A percentile compares a stretch with the other conserved stretches of the same genome.
Evolutionary conservation across 1,140 invertebrate genomes (phyloP).

Genomic region (Gonioctena quinquepunctata): DNA sequence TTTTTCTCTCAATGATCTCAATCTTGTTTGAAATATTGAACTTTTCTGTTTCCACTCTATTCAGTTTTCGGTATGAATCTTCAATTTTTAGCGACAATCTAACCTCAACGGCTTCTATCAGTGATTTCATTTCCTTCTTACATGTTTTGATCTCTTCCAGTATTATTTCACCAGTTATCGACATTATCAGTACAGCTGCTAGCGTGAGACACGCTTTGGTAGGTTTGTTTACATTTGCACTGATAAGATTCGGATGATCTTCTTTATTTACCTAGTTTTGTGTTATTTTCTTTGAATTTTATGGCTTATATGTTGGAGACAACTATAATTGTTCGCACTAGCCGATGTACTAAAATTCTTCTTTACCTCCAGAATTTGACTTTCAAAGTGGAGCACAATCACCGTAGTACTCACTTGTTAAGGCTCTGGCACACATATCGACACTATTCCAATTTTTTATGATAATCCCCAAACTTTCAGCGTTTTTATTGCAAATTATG

Average conservation of each 20-base stretch:
- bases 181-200: background rate
- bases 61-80: background rate
- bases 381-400: no score
- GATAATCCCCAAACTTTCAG: no score
- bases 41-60: no score
- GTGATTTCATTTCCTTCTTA: background rate
- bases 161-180: background rate
- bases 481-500: no score
- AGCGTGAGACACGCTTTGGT: background rate
- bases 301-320: no score
- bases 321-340: background rate
- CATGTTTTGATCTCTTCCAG: background rate
- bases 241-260: background rate
- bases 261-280: no score
- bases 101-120: no score
- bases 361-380: background rate
- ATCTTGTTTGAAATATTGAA: no score
- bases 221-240: background rate
- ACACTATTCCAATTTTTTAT: no score
- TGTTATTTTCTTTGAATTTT: background rate
- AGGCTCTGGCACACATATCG: no score
- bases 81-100: background rate
- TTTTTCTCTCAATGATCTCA: background rate
- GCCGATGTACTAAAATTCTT: background rate
- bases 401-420: no score